phyloP scores from a whole-genome alignment of 2,888 invertebrate genomes.

The Drosophila limbata region DNA sequence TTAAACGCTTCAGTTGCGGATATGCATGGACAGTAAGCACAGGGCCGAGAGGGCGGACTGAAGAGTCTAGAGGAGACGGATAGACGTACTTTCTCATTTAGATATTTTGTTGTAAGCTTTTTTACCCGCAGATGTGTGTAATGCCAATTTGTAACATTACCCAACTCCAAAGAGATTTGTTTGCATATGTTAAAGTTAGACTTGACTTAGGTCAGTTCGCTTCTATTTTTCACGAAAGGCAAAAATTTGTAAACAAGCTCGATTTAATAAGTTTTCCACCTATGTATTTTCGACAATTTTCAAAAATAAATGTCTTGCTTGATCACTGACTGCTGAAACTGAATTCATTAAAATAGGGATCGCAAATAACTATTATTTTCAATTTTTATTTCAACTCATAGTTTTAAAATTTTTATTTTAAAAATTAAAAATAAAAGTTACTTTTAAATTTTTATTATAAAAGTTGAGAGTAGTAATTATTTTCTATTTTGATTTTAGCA shows the following conservation, averaged over 20 bases:
- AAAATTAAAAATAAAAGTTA: too few relatives aligned
- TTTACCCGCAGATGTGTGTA: conserved; percentile 37
- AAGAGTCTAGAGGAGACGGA: conserved; percentile 2
- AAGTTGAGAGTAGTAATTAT: too few relatives aligned
- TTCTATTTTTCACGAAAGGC: background rate
- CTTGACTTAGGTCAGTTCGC: conserved; percentile 28
- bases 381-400: too few relatives aligned
- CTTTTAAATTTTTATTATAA: too few relatives aligned
- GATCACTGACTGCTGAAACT: too few relatives aligned
- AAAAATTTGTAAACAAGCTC: background rate
- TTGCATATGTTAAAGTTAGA: conserved; percentile 20
- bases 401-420: too few relatives aligned
- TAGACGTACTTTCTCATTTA: conserved; percentile 55
- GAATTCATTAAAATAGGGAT: too few relatives aligned
- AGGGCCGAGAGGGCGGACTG: background rate
- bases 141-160: conserved; percentile 53
- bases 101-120: conserved; percentile 14
- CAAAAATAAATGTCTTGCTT: too few relatives aligned
- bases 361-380: too few relatives aligned
- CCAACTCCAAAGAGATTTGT: conserved; percentile 36
- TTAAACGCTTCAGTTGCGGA: conserved; percentile 74
- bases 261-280: background rate
- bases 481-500: too few relatives aligned
- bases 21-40: conserved; percentile 40
- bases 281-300: background rate